phyloP scores from a whole-genome alignment of 2,797 vertebrate genomes.

The Somateria mollissima region DNA sequence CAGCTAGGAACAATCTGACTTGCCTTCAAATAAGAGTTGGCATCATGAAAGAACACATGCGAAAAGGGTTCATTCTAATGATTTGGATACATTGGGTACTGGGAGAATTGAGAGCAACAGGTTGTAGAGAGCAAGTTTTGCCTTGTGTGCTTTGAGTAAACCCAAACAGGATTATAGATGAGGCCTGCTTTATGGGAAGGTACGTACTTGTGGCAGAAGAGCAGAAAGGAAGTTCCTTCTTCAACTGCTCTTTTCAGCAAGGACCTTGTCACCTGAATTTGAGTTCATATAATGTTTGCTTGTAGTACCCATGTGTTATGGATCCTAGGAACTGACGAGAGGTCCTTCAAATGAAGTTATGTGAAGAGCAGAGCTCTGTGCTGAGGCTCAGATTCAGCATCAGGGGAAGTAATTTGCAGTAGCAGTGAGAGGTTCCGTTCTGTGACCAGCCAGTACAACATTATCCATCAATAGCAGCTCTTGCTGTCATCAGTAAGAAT shows the following conservation, averaged over 20 bases:
- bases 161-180: not conserved
- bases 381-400: not conserved
- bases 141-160: not conserved
- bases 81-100: not conserved
- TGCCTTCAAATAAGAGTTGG: not conserved
- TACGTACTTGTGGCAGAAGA: not conserved
- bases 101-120: not conserved
- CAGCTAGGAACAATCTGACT: not conserved
- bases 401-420: not conserved
- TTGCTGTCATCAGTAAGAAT: not conserved
- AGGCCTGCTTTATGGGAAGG: not conserved
- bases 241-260: not conserved
- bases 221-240: not conserved
- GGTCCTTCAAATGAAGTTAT: not conserved
- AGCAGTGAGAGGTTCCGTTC: not conserved
- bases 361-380: slow-evolving; percentile 9
- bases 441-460: not conserved
- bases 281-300: not conserved
- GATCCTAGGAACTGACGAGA: not conserved
- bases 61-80: not conserved
- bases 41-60: not conserved
- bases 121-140: not conserved
- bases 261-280: not conserved
- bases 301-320: not conserved
- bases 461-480: not conserved